Percentiles rank a stretch among this genome's conserved stretches.
Conservation (phyloP, 2,797 vertebrate genomes). For the Platyrinchus mystaceus region DNA sequence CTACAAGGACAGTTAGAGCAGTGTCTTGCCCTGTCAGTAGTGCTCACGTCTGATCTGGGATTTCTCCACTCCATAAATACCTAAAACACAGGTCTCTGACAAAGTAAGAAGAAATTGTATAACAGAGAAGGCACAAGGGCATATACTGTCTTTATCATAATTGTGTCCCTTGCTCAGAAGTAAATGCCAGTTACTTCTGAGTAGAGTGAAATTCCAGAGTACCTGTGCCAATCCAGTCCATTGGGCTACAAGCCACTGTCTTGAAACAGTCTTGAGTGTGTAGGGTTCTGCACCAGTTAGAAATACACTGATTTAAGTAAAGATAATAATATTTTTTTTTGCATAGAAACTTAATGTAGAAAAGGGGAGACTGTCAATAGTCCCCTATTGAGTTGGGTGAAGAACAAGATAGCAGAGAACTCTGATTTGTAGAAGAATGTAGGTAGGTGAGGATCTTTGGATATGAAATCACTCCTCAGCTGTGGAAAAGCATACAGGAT, state of each 20-base stretch:
- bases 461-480: neutral
- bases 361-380: neutral
- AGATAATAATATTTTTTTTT: neutral
- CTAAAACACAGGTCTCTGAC: neutral
- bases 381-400: neutral
- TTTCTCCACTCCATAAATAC: neutral
- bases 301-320: neutral
- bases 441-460: neutral
- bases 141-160: neutral
- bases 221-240: accelerated
- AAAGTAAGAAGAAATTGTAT: neutral
- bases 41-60: neutral
- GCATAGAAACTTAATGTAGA: neutral
- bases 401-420: neutral
- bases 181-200: neutral
- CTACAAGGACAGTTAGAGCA: neutral
- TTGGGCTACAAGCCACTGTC: neutral
- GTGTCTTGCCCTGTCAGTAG: neutral
- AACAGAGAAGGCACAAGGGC: neutral
- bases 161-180: neutral
- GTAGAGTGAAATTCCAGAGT: neutral
- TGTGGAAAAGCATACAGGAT: neutral
- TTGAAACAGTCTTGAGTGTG: neutral
- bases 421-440: neutral
- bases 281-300: neutral